Conservation (phyloP, 2,797 vertebrate genomes). For the Vipera latastei region DNA sequence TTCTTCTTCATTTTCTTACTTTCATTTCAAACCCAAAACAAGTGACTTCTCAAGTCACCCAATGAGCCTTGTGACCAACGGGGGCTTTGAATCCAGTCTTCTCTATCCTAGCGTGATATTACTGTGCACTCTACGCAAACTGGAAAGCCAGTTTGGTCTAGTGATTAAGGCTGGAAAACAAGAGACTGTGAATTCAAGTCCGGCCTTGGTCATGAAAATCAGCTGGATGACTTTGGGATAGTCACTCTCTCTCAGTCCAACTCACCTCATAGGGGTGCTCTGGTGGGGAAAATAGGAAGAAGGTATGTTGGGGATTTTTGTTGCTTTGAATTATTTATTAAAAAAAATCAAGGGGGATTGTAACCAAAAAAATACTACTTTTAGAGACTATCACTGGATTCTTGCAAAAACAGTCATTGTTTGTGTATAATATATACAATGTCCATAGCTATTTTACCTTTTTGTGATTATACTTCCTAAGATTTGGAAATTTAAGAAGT, state of each 20-base stretch:
- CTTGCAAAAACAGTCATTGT: not conserved
- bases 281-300: not conserved
- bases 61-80: not conserved
- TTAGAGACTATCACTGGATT: not conserved
- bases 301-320: not conserved
- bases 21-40: not conserved
- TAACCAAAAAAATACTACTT: not conserved
- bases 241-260: not conserved
- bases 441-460: not conserved
- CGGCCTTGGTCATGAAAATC: not conserved
- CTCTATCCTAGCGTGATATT: not conserved
- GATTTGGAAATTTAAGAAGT: not conserved
- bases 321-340: not conserved
- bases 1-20: not conserved
- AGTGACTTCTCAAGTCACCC: not conserved
- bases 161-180: not conserved
- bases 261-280: not conserved
- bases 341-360: not conserved
- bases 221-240: not conserved
- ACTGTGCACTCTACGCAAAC: too few species aligned
- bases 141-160: not conserved
- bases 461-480: not conserved
- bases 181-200: not conserved
- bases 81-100: not conserved
- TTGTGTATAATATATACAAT: conserved; percentile 19